phyloP scores from a whole-genome alignment of 2,113 vertebrate species.

The Xyrauchen texanus region DNA sequence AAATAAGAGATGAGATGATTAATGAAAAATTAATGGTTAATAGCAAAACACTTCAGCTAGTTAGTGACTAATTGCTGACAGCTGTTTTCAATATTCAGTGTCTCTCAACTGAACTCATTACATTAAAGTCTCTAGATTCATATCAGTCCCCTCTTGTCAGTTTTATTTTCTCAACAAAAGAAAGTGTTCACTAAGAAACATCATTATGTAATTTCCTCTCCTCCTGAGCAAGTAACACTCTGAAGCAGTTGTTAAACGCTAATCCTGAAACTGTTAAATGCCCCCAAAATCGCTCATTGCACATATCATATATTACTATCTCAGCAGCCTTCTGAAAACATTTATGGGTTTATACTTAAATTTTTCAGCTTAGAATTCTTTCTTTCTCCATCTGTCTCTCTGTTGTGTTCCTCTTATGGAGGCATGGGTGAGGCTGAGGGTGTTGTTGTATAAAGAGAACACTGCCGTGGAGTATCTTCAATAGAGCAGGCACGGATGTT shows the following conservation, averaged over 20 bases:
- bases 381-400: slow-evolving; percentile 32
- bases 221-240: no score
- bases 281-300: no score
- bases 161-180: no score
- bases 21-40: slow-evolving; percentile 33
- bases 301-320: no score
- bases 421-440: slow-evolving; percentile 41
- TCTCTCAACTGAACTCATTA: not conserved
- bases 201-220: no score
- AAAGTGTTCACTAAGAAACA: no score
- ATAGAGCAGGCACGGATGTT: slow-evolving; percentile 53
- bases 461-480: slow-evolving; percentile 66
- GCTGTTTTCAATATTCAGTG: not conserved
- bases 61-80: slow-evolving; percentile 2
- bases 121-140: not conserved
- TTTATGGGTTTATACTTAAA: not conserved
- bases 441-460: slow-evolving; percentile 11
- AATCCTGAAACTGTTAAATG: no score
- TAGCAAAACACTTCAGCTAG: slow-evolving; percentile 4
- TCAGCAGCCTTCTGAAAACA: no score
- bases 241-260: no score
- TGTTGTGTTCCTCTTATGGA: slow-evolving; percentile 49
- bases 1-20: not conserved
- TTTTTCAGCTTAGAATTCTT: not conserved
- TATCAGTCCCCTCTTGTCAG: not conserved